Evolutionary conservation across 2,113 vertebrate species (phyloP).

Genomic region (Cheirogaleus medius): DNA sequence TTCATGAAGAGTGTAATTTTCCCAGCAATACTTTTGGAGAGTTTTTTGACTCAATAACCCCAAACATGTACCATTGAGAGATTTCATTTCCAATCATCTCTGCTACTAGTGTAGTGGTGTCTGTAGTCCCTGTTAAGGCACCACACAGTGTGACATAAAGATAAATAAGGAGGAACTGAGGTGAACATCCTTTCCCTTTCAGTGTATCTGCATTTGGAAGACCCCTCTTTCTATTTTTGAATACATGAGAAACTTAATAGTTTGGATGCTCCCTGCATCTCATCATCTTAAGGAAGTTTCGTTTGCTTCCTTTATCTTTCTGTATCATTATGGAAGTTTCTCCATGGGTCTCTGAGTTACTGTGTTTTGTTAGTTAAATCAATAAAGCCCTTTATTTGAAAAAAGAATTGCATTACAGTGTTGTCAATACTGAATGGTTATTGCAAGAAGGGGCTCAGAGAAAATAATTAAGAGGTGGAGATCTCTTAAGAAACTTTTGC

Average conservation of each 20-base stretch:
- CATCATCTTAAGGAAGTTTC: neutral
- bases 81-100: neutral
- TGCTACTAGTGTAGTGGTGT: neutral
- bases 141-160: neutral
- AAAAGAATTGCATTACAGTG: slow-evolving; percentile 48
- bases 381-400: slow-evolving; percentile 55
- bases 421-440: slow-evolving; percentile 59
- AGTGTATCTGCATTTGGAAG: neutral
- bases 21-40: neutral
- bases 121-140: neutral
- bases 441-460: slow-evolving; percentile 10
- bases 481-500: slow-evolving; percentile 47
- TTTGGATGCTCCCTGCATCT: neutral
- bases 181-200: neutral
- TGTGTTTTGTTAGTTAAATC: slow-evolving; percentile 57
- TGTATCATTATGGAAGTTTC: slow-evolving; percentile 23
- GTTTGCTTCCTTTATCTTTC: neutral
- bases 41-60: neutral
- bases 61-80: neutral
- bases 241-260: neutral
- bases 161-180: neutral
- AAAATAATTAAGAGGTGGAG: slow-evolving; percentile 63
- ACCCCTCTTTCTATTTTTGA: neutral
- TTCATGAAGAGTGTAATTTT: slow-evolving; percentile 13
- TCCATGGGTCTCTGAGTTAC: slow-evolving; percentile 26